Conservation (phyloP, 2,113 vertebrate genomes). For the Elaphurus davidianus region DNA sequence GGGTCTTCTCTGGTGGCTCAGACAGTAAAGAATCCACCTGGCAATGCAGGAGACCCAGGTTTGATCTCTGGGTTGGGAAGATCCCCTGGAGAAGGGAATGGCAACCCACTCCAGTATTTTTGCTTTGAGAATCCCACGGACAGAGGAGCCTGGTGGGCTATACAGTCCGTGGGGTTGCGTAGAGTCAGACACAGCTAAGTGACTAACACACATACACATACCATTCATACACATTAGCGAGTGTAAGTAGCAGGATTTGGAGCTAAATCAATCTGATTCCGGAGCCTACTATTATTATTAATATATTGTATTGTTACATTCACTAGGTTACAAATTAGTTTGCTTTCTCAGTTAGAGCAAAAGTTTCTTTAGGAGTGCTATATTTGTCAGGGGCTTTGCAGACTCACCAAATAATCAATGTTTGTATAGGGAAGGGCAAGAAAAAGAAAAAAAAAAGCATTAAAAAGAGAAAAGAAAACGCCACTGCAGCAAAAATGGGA, state of each 20-base stretch:
- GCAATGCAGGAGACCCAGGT: not conserved
- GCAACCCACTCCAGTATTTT: not conserved
- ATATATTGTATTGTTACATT: not conserved
- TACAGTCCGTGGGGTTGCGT: fast-evolving
- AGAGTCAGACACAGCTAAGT: not conserved
- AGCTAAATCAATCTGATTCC: not conserved
- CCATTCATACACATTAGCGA: not conserved
- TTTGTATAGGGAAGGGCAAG: not conserved
- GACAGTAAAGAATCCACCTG: not conserved
- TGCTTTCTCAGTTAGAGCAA: not conserved
- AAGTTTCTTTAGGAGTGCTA: not conserved
- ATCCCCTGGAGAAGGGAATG: not conserved
- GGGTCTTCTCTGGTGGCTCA: not conserved
- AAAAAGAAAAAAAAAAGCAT: fast-evolving
- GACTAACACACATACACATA: not conserved
- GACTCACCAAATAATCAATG: not conserved
- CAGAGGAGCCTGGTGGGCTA: not conserved
- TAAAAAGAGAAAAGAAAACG: fast-evolving
- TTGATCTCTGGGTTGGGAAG: not conserved
- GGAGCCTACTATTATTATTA: not conserved
- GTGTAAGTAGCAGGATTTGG: not conserved
- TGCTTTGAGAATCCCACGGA: not conserved
- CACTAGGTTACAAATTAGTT: not conserved
- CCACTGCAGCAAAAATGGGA: not conserved
- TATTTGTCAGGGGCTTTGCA: not conserved